Conservation (phyloP, 2,113 vertebrate genomes). For the Manacus vitellinus region DNA sequence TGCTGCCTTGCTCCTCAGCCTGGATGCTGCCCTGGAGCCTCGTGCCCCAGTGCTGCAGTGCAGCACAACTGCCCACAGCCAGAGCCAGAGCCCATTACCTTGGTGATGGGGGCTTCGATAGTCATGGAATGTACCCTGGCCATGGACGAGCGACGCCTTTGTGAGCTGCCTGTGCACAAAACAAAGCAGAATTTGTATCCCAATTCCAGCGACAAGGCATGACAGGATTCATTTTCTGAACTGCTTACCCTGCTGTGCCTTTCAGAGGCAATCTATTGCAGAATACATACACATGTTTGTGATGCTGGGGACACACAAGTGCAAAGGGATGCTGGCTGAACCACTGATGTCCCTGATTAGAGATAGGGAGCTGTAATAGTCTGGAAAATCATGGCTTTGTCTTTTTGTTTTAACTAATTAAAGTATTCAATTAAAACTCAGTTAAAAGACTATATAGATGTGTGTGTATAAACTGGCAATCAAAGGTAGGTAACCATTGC, state of each 20-base stretch:
- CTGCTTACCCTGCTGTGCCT: neutral
- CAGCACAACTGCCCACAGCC: neutral
- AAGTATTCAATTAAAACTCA: neutral
- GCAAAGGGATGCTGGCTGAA: neutral
- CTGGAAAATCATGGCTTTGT: neutral
- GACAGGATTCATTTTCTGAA: neutral
- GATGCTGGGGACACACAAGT: neutral
- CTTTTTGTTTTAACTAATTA: neutral
- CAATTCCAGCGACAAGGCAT: neutral
- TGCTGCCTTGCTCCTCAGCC: neutral
- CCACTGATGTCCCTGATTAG: neutral
- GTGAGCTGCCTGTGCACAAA: constrained; percentile 82
- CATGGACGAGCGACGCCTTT: constrained; percentile 94
- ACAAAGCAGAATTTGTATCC: neutral
- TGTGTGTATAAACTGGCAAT: neutral
- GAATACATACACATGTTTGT: neutral
- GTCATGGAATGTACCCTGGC: constrained; percentile 98
- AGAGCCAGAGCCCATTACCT: constrained; percentile 75
- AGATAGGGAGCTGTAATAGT: neutral
- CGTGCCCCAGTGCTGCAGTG: neutral
- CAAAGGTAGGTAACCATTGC: neutral
- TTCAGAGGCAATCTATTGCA: neutral
- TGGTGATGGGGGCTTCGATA: constrained; percentile 97
- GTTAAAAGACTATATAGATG: neutral
- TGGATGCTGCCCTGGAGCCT: neutral